Base-by-base conservation (phyloP, 1,140 invertebrate genomes). In the Dinoponera quadriceps region DNA sequence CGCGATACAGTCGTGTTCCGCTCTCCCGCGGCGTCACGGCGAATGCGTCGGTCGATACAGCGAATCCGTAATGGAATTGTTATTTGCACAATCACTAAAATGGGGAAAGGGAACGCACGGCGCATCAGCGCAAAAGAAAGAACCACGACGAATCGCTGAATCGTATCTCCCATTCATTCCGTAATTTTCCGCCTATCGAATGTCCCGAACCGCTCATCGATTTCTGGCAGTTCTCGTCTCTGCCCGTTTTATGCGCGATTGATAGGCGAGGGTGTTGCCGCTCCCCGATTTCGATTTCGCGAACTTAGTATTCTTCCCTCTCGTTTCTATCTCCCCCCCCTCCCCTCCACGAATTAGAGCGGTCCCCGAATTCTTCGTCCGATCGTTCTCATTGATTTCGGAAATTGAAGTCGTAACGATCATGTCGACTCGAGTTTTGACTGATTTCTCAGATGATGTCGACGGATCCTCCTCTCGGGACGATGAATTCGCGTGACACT, bases 111-210 rank as follows among this genome's bases (percentile, higher is more conserved):
- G 33, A 72, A 16, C 11, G 22, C 55, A n/a, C 3, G 38, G n/a
- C 11, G 18, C n/a, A 38, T 48, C 51, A 27, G 44, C 29, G 22
- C 55, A 59, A 69, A 66, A 73, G n/a, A 29, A 60, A 66, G 5
- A 80, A 60, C 25, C 72, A 29, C 55, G 20, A 72, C 59, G 72
- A 87, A 85, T 87, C 74, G 87, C 85, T 88, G 85, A 88, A 22
- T 87, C 81, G 25, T 71, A 25, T 83, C 65, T 51, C 63, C 78
- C 29, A 85, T 87, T 90, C 83, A 71, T 75, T 84, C 71, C 38
- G 81, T 89, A 89, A 85, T 87, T 89, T 85, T 85, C 69, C 48
- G 65, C 82, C 88, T 81, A 84, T 88, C 68, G 57, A 86, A 82
- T 78, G 63, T 85, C 74, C n/a, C 68, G 48, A 20, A 44, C 27